Base-by-base conservation (phyloP, 2,797 vertebrate species). In the Remorina albescens region DNA sequence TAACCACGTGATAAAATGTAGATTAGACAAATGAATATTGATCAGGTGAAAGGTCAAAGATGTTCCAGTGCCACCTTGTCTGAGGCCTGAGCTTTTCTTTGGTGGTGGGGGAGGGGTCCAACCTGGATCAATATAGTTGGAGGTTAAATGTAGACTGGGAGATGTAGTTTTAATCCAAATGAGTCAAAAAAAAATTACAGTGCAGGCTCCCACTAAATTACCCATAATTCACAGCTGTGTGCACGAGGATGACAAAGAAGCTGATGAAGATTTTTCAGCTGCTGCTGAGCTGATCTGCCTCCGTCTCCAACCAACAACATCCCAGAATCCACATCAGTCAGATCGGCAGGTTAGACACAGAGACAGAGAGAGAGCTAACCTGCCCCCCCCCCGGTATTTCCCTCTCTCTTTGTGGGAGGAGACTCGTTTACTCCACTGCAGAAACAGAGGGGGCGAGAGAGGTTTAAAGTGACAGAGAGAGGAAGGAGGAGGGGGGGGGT, bases 261-360 rank as follows among this genome's bases (percentile, higher is more conserved):
- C 15, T 26, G 47, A 50, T 15, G 23, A 50, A 26, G 26, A 70
- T 72, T 67, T 65, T 72, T 76, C 51, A 71, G 21, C 71, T 63
- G 69, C 67, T 61, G 69, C 81, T 50, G 74, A 56, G 44, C 56
- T 62, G 34, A 34, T 65, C 66, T 58, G 37, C 76, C 30, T 42
- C 57, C 1, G 67, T 85, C 51, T 70, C 82, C 68, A 85, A 87
- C 81, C 85, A 83, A 28, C 65, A 64, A 32, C 77, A 73, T 72
- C 83, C 67, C 56, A 64, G 65, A 63, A 67, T 5, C 47, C 39
- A 30, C 32, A 57, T 26, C 21, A 36, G 8, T 47, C 30, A 23
- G 36, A 50, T 12, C 15, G 32, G 42, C 8, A 57, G 18, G 5
- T 37, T 37, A 61, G 19, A 62, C 1, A 23, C 10, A 58, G 30